These are phyloP conservation scores for Lysiphlebus fabarum DNA, from an alignment of 1,140 invertebrate genomes.

Conservation along the genomic window DNA sequence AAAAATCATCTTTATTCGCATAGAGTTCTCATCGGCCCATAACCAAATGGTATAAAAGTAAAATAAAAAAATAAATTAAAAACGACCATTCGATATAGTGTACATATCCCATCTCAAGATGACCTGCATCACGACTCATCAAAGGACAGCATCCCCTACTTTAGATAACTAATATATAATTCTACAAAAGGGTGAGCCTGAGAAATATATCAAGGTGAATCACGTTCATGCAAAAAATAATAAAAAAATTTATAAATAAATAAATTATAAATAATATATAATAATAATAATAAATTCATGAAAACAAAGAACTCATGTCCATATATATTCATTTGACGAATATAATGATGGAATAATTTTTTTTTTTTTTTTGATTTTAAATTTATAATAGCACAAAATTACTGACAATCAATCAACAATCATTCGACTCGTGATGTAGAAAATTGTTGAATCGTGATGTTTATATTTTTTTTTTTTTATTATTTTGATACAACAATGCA, in stretches of 20 bases:
- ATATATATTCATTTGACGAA: too few species aligned
- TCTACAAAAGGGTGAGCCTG: constrained; percentile 21
- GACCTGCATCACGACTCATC: constrained; percentile 22
- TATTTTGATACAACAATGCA: constrained; percentile 10
- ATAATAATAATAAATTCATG: too few species aligned
- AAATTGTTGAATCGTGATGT: constrained; percentile 23
- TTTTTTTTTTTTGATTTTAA: neutral
- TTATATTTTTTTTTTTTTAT: neutral
- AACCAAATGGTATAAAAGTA: neutral
- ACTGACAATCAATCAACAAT: constrained; percentile 26
- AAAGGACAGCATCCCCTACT: constrained; percentile 22
- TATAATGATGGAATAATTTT: too few species aligned
- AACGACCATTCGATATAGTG: neutral
- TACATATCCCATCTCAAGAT: constrained; percentile 12
- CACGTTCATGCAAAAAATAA: neutral
- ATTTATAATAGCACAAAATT: constrained; percentile 19
- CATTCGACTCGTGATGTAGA: constrained; percentile 23
- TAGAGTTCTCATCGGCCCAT: too few species aligned
- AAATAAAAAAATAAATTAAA: neutral
- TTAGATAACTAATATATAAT: constrained; percentile 11
- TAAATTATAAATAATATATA: neutral
- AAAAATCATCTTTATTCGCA: too few species aligned
- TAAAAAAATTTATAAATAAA: neutral
- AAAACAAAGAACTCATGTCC: too few species aligned
- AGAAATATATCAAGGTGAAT: constrained; percentile 18